Percentiles rank a stretch among this genome's conserved stretches.
phyloP scores from a whole-genome alignment of 92 coral and sea anemone species.

The Metridium senile region DNA sequence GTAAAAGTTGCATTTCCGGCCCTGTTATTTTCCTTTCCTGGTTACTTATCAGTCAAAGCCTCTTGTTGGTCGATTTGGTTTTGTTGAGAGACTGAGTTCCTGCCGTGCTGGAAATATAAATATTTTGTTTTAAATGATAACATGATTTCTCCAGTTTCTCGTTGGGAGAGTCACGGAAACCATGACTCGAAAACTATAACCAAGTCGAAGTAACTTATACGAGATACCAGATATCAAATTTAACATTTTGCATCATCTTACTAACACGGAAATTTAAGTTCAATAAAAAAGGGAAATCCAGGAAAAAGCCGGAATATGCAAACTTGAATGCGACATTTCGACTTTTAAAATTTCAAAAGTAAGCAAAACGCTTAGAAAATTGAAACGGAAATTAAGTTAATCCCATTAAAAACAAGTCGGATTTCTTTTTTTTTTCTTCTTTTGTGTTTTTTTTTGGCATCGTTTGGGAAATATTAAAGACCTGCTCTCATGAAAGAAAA shows the following conservation, averaged over 20 bases:
- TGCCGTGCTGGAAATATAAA: neutral
- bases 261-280: neutral
- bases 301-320: no score
- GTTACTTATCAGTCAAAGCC: neutral
- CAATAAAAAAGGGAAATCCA: neutral
- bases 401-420: neutral
- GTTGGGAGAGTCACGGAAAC: slow-evolving; percentile 6
- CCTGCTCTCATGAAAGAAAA: no score
- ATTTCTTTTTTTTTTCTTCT: neutral
- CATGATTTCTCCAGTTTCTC: neutral
- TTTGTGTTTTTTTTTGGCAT: neutral
- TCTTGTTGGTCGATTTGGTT: neutral
- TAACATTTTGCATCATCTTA: neutral
- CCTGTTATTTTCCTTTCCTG: neutral
- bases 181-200: neutral
- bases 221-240: slow-evolving; percentile 1
- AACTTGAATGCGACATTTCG: neutral
- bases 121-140: slow-evolving; percentile 4
- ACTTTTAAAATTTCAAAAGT: no score
- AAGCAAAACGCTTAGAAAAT: no score
- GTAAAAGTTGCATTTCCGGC: neutral
- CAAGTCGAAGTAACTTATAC: neutral
- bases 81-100: neutral
- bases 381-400: neutral
- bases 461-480: neutral